phyloP scores from a whole-genome alignment of 2,113 vertebrate species.

The Progne subis region DNA sequence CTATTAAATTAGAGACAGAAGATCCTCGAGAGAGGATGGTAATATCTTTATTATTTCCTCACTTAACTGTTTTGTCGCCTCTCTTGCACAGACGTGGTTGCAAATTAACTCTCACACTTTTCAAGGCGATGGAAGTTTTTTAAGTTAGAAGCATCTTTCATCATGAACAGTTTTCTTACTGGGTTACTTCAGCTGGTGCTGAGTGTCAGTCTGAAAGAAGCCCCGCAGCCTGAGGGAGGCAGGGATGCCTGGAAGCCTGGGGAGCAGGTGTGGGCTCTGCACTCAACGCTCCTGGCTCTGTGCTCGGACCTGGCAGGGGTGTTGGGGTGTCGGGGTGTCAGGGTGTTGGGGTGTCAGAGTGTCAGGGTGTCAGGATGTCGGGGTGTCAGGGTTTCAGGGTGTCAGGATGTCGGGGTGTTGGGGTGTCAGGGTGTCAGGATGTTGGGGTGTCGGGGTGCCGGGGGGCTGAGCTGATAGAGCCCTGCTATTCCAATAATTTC shows the following conservation, averaged over 20 bases:
- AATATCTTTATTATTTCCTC: neutral
- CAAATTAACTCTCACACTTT: neutral
- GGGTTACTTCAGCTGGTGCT: neutral
- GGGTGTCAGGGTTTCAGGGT: too few species aligned
- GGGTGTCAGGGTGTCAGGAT: too few species aligned
- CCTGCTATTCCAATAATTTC: fast-evolving
- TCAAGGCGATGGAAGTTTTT: neutral
- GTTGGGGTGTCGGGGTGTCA: too few species aligned
- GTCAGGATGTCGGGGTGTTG: too few species aligned
- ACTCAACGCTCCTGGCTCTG: neutral
- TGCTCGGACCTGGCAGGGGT: too few species aligned
- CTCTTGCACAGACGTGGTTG: neutral
- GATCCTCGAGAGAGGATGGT: neutral
- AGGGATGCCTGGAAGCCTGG: fast-evolving
- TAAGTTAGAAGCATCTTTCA: neutral
- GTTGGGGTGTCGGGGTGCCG: too few species aligned
- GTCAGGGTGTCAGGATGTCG: too few species aligned
- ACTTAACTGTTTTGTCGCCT: neutral
- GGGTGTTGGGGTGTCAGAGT: too few species aligned
- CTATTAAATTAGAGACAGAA: neutral
- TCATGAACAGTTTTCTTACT: neutral
- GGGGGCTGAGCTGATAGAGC: neutral
- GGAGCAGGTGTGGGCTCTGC: neutral
- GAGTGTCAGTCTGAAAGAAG: neutral
- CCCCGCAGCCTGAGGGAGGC: neutral